phyloP scores from a whole-genome alignment of 1,140 invertebrate species.

The Berghia stephanieae region DNA sequence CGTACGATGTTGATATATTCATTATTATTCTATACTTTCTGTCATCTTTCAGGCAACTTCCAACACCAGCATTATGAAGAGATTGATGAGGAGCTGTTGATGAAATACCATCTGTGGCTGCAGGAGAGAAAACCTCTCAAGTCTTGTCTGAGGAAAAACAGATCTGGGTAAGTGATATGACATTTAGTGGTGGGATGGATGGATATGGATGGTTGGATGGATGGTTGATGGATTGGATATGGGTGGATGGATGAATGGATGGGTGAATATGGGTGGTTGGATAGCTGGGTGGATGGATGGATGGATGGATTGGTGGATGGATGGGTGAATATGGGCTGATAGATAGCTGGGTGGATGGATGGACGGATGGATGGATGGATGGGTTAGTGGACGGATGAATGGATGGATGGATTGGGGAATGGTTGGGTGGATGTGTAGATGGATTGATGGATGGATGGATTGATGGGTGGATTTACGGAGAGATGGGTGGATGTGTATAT shows the following conservation, averaged over 20 bases:
- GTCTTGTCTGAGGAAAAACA: slow-evolving; percentile 56
- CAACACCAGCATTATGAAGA: slow-evolving; percentile 25
- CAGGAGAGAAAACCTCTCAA: slow-evolving; percentile 57
- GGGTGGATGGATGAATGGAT: background rate
- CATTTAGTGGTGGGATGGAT: background rate
- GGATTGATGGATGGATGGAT: no score
- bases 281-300: no score
- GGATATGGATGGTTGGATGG: background rate
- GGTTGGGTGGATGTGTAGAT: no score
- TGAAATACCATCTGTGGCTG: slow-evolving; percentile 37
- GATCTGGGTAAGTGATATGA: slow-evolving; percentile 47
- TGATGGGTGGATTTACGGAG: no score
- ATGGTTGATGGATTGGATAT: background rate
- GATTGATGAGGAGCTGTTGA: slow-evolving; percentile 32
- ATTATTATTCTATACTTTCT: slow-evolving; percentile 20
- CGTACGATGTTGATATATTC: no score
- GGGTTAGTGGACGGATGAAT: no score
- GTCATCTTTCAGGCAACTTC: slow-evolving; percentile 17
- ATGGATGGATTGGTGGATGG: no score
- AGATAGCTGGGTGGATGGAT: no score
- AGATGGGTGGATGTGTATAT: no score
- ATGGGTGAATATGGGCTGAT: no score
- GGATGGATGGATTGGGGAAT: no score
- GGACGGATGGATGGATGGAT: no score
- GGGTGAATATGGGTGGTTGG: background rate